Conservation (phyloP, 53 echinoderm and acorn worm species). For the Patiria pectinifera region DNA sequence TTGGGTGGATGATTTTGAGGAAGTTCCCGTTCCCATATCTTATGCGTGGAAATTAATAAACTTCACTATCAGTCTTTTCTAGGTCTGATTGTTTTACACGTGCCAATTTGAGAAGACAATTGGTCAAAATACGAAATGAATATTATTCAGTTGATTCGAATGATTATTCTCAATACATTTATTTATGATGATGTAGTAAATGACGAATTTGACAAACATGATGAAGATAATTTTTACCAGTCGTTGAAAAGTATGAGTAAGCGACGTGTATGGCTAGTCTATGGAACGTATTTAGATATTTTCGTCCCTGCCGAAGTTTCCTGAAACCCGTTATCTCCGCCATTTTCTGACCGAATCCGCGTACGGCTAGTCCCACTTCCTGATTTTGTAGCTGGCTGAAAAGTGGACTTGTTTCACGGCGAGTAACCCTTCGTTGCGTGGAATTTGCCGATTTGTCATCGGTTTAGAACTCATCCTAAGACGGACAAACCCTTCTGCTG, state of each 20-base stretch:
- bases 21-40: too few species aligned
- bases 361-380: conserved; percentile 21
- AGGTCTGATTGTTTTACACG: too few species aligned
- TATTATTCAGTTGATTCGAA: too few species aligned
- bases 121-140: too few species aligned
- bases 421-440: neutral
- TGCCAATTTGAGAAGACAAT: too few species aligned
- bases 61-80: too few species aligned
- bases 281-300: conserved; percentile 31
- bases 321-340: conserved; percentile 58
- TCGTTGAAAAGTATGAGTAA: neutral
- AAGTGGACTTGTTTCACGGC: neutral
- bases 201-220: too few species aligned
- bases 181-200: too few species aligned
- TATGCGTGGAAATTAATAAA: too few species aligned
- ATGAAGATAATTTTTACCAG: neutral
- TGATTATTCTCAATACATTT: too few species aligned
- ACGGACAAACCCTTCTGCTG: neutral
- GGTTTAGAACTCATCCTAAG: neutral
- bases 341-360: conserved; percentile 12
- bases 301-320: conserved; percentile 51
- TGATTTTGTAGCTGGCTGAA: conserved; percentile 1
- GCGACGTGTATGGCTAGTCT: conserved; percentile 17
- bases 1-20: too few species aligned
- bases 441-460: neutral